Evolutionary conservation across 2,888 invertebrate genomes (phyloP).

Genomic region (Ormyrus labotus): DNA sequence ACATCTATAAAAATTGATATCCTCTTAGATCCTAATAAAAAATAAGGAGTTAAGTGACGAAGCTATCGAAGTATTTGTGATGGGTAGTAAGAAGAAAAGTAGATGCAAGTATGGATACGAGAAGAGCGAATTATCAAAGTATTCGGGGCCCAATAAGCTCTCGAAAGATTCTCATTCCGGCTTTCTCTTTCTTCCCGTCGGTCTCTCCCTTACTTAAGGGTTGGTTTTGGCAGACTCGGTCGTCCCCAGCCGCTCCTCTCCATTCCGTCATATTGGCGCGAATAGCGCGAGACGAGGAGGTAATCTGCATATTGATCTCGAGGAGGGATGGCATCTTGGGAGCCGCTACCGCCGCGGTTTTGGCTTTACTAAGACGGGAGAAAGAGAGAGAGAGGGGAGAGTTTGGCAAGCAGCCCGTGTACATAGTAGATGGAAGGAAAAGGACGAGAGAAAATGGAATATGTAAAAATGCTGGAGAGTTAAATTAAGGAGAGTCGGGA

Average conservation of each 20-base stretch:
- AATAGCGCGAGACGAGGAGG: constrained; percentile 65
- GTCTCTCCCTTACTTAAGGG: constrained; percentile 1
- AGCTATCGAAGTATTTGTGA: too few relatives aligned
- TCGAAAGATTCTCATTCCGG: neutral
- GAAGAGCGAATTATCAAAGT: constrained; percentile 46
- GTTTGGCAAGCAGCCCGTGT: constrained; percentile 61
- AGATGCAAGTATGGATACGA: constrained; percentile 22
- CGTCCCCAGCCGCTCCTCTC: constrained; percentile 57
- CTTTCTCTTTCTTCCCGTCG: neutral
- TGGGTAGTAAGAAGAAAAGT: too few relatives aligned
- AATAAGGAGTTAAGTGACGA: too few relatives aligned
- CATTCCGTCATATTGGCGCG: constrained; percentile 68
- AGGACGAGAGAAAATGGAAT: constrained; percentile 49
- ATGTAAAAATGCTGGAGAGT: constrained; percentile 49
- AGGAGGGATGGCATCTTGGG: constrained; percentile 62
- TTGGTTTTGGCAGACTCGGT: constrained; percentile 46
- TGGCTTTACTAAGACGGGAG: constrained; percentile 38
- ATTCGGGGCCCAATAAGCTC: constrained; percentile 58
- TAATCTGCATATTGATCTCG: constrained; percentile 71
- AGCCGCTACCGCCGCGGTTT: constrained; percentile 20
- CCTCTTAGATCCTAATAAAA: too few relatives aligned
- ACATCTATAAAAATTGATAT: too few relatives aligned
- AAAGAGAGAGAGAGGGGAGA: constrained; percentile 52
- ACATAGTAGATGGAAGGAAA: constrained; percentile 40
- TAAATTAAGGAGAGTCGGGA: constrained; percentile 32